phyloP scores from a whole-genome alignment of 2,888 invertebrate genomes.

The Macroteleia sp. region DNA sequence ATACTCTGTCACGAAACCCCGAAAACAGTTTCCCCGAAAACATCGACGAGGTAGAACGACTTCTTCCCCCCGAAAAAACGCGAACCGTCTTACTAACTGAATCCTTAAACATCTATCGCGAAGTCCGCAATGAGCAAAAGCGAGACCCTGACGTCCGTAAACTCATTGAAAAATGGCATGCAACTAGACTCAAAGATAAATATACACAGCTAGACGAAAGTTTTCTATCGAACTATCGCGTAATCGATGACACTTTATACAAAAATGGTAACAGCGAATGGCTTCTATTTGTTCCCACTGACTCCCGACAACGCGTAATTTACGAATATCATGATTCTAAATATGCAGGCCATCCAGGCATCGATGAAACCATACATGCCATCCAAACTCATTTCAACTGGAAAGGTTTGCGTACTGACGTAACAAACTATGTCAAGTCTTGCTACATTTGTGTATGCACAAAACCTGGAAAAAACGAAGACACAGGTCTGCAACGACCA shows the following conservation, averaged over 20 bases:
- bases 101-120: background rate
- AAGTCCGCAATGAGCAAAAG: background rate
- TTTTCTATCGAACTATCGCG: background rate
- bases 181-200: no score
- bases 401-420: slow-evolving; percentile 2
- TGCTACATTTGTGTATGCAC: background rate
- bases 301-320: background rate
- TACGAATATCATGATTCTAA: slow-evolving; percentile 9
- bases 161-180: background rate
- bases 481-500: background rate
- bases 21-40: background rate
- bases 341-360: background rate
- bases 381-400: slow-evolving; percentile 8
- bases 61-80: background rate
- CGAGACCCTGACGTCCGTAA: background rate
- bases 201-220: background rate
- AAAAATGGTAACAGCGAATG: background rate
- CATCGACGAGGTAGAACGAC: background rate
- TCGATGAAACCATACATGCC: slow-evolving; percentile 11
- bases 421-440: slow-evolving; percentile 2
- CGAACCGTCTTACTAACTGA: background rate
- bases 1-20: background rate
- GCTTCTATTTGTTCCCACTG: slow-evolving; percentile 1
- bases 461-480: background rate
- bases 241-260: background rate